Conservation (phyloP, 1,140 invertebrate genomes). For the Myzus persicae region DNA sequence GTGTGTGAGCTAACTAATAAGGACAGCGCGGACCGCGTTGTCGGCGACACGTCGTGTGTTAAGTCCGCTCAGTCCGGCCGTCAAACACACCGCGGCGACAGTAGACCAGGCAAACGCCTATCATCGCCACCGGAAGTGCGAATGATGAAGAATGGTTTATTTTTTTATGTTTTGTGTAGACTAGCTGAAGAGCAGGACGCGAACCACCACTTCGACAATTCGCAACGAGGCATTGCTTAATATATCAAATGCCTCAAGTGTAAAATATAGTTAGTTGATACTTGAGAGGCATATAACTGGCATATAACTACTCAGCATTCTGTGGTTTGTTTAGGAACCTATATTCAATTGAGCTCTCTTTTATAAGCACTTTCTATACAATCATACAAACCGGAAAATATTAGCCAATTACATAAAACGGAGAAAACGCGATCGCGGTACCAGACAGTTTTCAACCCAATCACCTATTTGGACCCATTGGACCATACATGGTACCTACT, state of each 20-base stretch:
- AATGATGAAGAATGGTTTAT: background rate
- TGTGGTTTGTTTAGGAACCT: background rate
- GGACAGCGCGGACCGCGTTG: slow-evolving; percentile 26
- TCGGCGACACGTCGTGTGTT: background rate
- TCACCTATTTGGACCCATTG: no score
- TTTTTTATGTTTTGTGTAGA: background rate
- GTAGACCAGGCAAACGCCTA: background rate
- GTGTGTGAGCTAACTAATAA: slow-evolving; percentile 34
- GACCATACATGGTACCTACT: no score
- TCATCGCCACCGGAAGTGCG: background rate
- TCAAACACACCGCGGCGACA: background rate
- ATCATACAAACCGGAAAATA: no score
- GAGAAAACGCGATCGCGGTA: no score
- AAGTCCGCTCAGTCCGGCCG: background rate
- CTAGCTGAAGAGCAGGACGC: background rate
- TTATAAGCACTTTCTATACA: background rate
- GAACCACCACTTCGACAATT: background rate
- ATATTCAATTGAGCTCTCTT: background rate
- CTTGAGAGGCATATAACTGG: no score
- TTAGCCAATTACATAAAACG: no score
- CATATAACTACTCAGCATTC: background rate
- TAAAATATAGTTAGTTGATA: no score
- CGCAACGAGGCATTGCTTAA: background rate
- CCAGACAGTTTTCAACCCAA: no score
- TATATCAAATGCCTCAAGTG: background rate